Percentiles rank a stretch among this genome's conserved stretches.
Evolutionary conservation across 2,113 vertebrate species (phyloP).

Genomic region (Phasianus colchicus): DNA sequence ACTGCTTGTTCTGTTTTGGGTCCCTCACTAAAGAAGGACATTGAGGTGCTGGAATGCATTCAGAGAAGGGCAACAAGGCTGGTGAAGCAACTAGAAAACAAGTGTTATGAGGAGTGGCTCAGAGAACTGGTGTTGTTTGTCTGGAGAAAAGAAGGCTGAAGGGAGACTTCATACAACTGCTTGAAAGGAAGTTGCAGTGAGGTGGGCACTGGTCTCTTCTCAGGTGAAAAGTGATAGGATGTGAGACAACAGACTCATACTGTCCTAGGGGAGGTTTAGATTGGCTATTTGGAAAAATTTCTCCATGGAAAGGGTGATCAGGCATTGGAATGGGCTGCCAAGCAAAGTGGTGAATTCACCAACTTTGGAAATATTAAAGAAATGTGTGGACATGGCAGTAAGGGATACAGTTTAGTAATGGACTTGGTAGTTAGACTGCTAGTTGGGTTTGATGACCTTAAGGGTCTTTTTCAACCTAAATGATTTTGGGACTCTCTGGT

Average conservation of each 20-base stretch:
- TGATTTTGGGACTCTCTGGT: background rate
- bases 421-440: background rate
- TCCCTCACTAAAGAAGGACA: background rate
- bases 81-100: background rate
- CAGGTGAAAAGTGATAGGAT: background rate
- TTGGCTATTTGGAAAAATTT: background rate
- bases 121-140: background rate
- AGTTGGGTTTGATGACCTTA: background rate
- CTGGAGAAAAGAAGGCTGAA: background rate
- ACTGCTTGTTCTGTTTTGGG: background rate
- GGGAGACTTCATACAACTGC: background rate
- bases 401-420: background rate
- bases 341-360: background rate
- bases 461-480: background rate
- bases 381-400: background rate
- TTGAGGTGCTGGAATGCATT: background rate
- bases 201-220: background rate
- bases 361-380: background rate
- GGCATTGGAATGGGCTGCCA: background rate
- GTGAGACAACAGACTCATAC: background rate
- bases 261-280: background rate
- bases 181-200: background rate
- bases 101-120: background rate
- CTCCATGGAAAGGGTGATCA: background rate
- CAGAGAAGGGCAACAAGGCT: background rate